Base-by-base conservation (phyloP, 2,888 invertebrate genomes). In the Allophyes oxyacanthae region DNA sequence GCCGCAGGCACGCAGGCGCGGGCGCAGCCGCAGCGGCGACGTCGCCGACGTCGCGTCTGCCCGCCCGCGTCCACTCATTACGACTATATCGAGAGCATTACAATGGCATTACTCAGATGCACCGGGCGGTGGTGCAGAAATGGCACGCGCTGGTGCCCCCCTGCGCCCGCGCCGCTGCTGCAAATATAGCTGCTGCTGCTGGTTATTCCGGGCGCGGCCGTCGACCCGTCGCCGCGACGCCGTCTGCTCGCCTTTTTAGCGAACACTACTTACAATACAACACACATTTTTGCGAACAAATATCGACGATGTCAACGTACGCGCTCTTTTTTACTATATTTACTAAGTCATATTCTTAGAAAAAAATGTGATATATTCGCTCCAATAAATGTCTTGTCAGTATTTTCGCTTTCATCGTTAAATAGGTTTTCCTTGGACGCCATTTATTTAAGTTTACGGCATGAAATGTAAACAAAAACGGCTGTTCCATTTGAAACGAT, bases 81-180 rank as follows among this genome's bases (percentile, higher is more conserved):
- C 85, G 86, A 83, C 86, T 93, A 92, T 91, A 93, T 92, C 84
- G 88, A 89, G 92, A 90, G 87, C 91, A 92, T 93, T 93, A 92
- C 91, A 92, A 92, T 92, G 91, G 84, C 90, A 94, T 94, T 94
- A 93, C 90, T 94, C 93, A 93, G 92, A 92, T 93, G 93, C 93
- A 92, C 91, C 88, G 92, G 91, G 89, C 91, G 87, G 80, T 90
- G 91, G 84, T 92, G 93, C 92, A 92, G 90, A 93, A 92, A 92
- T 92, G 93, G 92, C 93, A 92, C 92, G 93, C 92, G 88, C 83
- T 82, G 86, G 76, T 81, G 79, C 76, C 87, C 88, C 85, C 88
- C 85, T 77, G 82, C 87, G 82, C 89, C 85, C 89, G 85, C 86
- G 77, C 81, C 76, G 75, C 79, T 87, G 90, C 90, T 89, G 93